A percentile compares a stretch with the other conserved stretches of the same genome.
These are phyloP conservation scores for Chamaea fasciata DNA, from an alignment of 2,113 vertebrate genomes.

Conservation along the genomic window DNA sequence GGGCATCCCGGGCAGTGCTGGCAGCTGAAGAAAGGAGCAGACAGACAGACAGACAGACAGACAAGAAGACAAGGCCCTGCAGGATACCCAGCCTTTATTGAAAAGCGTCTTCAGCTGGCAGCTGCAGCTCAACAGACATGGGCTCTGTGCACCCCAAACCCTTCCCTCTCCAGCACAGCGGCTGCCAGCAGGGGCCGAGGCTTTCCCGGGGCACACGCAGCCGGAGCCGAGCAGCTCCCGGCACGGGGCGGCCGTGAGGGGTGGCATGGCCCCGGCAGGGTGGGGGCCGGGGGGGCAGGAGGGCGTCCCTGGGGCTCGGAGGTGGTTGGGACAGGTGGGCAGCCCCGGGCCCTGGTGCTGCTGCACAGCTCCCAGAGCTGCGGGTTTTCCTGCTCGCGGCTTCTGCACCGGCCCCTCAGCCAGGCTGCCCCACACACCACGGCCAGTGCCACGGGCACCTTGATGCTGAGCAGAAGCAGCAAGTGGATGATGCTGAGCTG, in stretches of 20 bases:
- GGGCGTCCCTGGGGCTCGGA: fast-evolving
- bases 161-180: fast-evolving
- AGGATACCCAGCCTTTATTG: not conserved
- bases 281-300: fast-evolving
- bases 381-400: fast-evolving
- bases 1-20: fast-evolving
- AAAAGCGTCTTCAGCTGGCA: not conserved
- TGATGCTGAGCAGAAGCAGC: not conserved
- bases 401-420: not conserved
- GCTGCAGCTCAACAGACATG: not conserved
- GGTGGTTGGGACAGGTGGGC: fast-evolving
- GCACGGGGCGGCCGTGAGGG: fast-evolving
- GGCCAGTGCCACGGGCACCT: not conserved
- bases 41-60: not conserved
- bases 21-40: not conserved
- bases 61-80: not conserved
- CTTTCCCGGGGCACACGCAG: not conserved
- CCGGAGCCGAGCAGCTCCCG: fast-evolving
- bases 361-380: fast-evolving
- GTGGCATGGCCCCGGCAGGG: fast-evolving
- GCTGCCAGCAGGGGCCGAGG: not conserved
- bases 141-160: not conserved
- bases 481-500: not conserved
- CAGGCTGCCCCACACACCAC: not conserved
- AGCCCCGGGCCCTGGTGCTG: fast-evolving